Percentiles rank a stretch among this genome's conserved stretches.
phyloP scores from a whole-genome alignment of 2,797 vertebrate species.

The Gallirallus australis region DNA sequence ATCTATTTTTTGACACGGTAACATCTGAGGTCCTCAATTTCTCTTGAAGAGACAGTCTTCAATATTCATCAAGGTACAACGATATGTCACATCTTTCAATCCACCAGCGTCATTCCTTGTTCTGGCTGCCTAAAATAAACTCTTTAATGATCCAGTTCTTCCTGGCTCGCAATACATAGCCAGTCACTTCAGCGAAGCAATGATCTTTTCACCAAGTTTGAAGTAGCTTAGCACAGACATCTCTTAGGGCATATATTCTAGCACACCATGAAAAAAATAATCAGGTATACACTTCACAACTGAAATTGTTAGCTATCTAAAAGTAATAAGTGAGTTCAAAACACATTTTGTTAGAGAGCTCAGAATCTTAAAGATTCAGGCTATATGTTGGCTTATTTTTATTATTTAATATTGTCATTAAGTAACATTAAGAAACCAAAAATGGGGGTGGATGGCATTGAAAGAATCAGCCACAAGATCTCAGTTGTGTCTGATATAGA shows the following conservation, averaged over 20 bases:
- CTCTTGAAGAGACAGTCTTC: conserved; percentile 41
- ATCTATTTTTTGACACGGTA: conserved; percentile 38
- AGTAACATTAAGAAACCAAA: background rate
- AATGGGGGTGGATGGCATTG: background rate
- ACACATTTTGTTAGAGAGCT: background rate
- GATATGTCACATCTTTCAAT: conserved; percentile 50
- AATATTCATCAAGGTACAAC: conserved; percentile 39
- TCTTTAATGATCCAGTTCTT: conserved; percentile 20
- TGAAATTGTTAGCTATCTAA: background rate
- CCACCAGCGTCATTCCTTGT: background rate
- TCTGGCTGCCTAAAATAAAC: conserved; percentile 57
- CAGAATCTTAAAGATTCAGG: background rate
- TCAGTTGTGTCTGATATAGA: background rate
- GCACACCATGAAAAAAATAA: background rate
- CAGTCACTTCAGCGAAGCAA: background rate
- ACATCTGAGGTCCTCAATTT: conserved; percentile 1
- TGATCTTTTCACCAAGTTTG: background rate
- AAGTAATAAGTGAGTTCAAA: background rate
- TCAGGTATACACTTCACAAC: background rate
- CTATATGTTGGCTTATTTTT: background rate
- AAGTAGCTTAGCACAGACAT: background rate
- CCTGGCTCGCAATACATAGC: background rate
- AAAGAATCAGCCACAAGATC: background rate
- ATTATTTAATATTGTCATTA: background rate
- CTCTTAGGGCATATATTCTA: background rate